Evolutionary conservation across 2,797 vertebrate species (phyloP), one percentile per base, ranked within the genome.

Genomic region (Lagocephalus sceleratus): DNA sequence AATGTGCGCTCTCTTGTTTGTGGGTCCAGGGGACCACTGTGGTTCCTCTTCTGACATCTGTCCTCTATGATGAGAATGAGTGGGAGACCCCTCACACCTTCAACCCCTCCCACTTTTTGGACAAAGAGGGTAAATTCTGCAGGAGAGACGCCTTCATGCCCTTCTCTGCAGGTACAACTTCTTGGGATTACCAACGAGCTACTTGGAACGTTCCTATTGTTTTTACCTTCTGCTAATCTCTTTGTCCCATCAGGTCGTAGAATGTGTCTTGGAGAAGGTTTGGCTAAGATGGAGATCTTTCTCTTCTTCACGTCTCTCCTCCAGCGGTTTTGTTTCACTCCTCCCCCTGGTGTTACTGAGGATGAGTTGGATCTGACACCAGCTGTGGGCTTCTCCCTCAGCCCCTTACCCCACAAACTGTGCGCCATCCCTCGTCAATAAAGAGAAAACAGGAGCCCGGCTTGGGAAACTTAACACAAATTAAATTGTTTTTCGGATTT

Each of bases 221-320:
- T 35, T 35, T 14, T 35, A 35, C 3, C 11, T 14, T 41, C 5
- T 46, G 6, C 2, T 26, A 44, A 47, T 32, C 2, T 3, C 3
- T 2, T 22, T 0, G 9, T 20, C 20, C 5, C 46, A 11, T 5
- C 58, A 85, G 85, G 83, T 9, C 60, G 55, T 11, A 74, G 83
- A 9, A 35, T 15, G 0, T 83, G 79, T 67, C 47, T 62, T 0
- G 83, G n/a, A 7, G 82, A 85, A 32, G 20, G 72, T 55, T 51
- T 85, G 62, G 82, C 77, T 3, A 79, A 46, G 41, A 82, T 82
- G 76, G 80, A 79, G 63, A 54, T 84, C 42, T 84, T 84, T 40
- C 71, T 84, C 50, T 81, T 85, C 51, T 82, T 85, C 72, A 66
- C 70, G 10, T 62, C 60, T 1, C 65, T 85, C 29, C 67, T 87